phyloP scores from a whole-genome alignment of 1,140 invertebrate genomes.

The Drosophila pruinosa region DNA sequence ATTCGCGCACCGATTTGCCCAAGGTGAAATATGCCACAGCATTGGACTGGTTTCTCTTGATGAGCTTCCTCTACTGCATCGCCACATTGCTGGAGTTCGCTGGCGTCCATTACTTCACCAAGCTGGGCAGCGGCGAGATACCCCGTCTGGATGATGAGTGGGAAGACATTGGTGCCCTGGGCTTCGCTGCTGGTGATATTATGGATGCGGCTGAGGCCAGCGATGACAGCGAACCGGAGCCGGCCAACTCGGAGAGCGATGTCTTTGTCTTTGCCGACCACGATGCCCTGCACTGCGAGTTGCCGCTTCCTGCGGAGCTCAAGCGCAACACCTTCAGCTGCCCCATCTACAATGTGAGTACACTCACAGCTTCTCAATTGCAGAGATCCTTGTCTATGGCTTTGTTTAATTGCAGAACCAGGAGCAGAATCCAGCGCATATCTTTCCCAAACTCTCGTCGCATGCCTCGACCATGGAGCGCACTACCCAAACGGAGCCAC shows the following conservation, averaged over 20 bases:
- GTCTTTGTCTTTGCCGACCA: conserved; percentile 54
- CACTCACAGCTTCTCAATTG: not conserved
- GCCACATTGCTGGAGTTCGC: conserved; percentile 96
- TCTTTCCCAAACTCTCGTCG: conserved; percentile 65
- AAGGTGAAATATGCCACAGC: conserved; percentile 96
- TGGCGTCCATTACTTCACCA: conserved; percentile 97
- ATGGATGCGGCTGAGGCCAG: conserved; percentile 34
- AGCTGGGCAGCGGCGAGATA: conserved; percentile 93
- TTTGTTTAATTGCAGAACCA: conserved; percentile 17
- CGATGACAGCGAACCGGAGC: conserved; percentile 54
- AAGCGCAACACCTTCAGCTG: conserved; percentile 85
- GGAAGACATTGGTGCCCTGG: conserved; percentile 84
- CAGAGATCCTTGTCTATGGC: not conserved
- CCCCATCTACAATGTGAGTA: conserved; percentile 85
- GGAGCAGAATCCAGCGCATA: conserved; percentile 83
- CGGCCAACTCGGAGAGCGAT: conserved; percentile 51
- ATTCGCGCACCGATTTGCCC: conserved; percentile 94
- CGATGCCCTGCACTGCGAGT: conserved; percentile 48
- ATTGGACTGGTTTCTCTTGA: conserved; percentile 95
- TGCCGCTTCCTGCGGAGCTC: conserved; percentile 40
- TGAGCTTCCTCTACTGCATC: conserved; percentile 97
- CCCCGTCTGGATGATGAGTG: conserved; percentile 91
- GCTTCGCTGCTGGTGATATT: conserved; percentile 4
- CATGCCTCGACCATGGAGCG: conserved; percentile 87
- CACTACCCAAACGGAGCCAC: conserved; percentile 91